These are phyloP conservation scores for Manduca sexta DNA, from an alignment of 1,140 invertebrate species.

Conservation along the genomic window DNA sequence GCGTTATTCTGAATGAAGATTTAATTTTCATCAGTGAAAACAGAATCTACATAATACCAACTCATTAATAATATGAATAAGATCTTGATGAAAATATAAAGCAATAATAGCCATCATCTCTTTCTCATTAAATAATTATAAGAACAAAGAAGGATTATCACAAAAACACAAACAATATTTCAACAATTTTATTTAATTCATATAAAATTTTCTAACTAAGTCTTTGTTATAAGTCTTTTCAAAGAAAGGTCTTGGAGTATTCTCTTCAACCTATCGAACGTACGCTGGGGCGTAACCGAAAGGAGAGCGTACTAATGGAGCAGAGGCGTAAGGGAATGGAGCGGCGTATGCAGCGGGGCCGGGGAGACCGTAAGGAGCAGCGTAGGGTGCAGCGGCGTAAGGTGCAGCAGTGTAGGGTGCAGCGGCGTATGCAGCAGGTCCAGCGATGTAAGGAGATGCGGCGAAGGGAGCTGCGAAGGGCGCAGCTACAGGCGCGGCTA, in stretches of 20 bases:
- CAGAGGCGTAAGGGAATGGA: conserved; percentile 38
- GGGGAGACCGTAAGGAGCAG: conserved; percentile 22
- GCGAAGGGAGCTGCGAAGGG: conserved; percentile 24
- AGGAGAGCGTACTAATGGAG: conserved; percentile 38
- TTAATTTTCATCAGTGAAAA: too few relatives aligned
- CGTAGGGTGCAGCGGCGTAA: conserved; percentile 28
- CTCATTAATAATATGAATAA: too few relatives aligned
- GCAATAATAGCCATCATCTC: too few relatives aligned
- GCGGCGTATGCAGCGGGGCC: conserved; percentile 34
- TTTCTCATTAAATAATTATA: too few relatives aligned
- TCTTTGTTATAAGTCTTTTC: conserved; percentile 36
- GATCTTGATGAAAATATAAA: too few relatives aligned
- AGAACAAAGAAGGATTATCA: conserved; percentile 1
- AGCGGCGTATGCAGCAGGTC: conserved; percentile 21
- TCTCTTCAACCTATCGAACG: conserved; percentile 63
- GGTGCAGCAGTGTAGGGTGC: conserved; percentile 30
- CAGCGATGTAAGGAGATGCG: conserved; percentile 23
- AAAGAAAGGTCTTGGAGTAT: conserved; percentile 49
- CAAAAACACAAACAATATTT: conserved; percentile 7
- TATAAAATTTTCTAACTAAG: conserved; percentile 25
- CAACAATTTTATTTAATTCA: conserved; percentile 19
- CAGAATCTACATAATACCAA: too few relatives aligned
- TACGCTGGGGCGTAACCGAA: conserved; percentile 49
- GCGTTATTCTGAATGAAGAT: too few relatives aligned
- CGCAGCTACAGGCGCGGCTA: conserved; percentile 15